Percentiles rank a stretch among this genome's conserved stretches.
These are phyloP conservation scores for Cheirogaleus major DNA, from an alignment of 2,797 vertebrate species.

Conservation along the genomic window DNA sequence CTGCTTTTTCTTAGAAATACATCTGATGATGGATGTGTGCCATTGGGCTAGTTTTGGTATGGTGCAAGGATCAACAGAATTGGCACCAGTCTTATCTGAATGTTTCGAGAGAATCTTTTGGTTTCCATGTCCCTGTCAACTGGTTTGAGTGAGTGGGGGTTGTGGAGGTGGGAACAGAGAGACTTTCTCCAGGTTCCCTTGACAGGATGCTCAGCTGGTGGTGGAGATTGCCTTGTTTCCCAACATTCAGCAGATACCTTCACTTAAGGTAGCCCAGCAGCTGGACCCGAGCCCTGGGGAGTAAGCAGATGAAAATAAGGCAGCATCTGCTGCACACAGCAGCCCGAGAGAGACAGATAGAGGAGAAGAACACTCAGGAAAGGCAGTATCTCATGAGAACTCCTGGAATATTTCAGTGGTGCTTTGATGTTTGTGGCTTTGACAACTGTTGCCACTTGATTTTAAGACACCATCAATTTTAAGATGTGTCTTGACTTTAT, in stretches of 20 bases:
- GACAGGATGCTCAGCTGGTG: neutral
- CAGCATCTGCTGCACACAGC: neutral
- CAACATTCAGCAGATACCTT: neutral
- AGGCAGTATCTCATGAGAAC: neutral
- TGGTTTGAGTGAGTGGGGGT: neutral
- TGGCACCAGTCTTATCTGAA: neutral
- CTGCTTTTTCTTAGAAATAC: neutral
- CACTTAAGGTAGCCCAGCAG: neutral
- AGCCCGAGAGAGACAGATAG: neutral
- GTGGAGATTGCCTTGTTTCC: neutral
- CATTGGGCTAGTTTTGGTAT: neutral
- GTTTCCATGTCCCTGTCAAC: neutral
- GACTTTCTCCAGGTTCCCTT: neutral
- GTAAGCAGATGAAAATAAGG: neutral
- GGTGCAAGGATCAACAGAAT: neutral
- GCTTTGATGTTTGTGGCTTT: neutral
- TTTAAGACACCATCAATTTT: neutral
- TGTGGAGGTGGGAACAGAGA: neutral
- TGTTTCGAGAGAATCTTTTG: neutral
- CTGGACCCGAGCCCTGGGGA: neutral
- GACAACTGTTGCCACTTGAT: neutral
- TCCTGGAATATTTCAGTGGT: neutral
- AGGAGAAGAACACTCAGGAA: neutral
- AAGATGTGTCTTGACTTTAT: slow-evolving; percentile 9
- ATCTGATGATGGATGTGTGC: neutral